Percentiles rank a stretch among this genome's conserved stretches.
phyloP scores from a whole-genome alignment of 2,113 vertebrate species.

The Clupea harengus region DNA sequence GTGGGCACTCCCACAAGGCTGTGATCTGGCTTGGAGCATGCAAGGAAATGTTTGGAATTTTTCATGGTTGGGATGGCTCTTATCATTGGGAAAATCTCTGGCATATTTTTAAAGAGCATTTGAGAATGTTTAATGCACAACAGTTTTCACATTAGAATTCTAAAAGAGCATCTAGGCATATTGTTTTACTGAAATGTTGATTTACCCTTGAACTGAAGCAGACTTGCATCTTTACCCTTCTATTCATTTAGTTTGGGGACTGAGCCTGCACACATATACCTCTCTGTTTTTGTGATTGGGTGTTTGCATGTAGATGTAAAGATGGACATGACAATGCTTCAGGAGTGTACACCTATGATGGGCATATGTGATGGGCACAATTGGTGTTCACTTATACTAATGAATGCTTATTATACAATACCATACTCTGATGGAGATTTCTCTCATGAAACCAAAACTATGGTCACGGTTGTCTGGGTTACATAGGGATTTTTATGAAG shows the following conservation, averaged over 20 bases:
- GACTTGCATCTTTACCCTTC: not conserved
- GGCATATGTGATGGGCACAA: not conserved
- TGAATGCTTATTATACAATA: not conserved
- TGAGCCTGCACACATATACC: not conserved
- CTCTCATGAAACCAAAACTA: not conserved
- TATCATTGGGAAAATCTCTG: constrained; percentile 16
- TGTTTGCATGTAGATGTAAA: not conserved
- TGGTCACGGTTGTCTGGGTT: not conserved
- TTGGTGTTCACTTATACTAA: not conserved
- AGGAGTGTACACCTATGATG: not conserved
- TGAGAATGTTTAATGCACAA: not conserved
- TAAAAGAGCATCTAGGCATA: not conserved
- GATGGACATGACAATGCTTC: not conserved
- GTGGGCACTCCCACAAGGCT: not conserved
- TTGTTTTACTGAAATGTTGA: not conserved
- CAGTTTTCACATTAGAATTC: not conserved
- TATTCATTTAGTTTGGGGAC: not conserved
- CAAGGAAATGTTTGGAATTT: constrained; percentile 7
- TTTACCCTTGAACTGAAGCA: not conserved
- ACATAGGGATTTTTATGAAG: not conserved
- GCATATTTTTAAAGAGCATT: not conserved
- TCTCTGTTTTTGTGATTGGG: not conserved
- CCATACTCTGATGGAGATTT: not conserved
- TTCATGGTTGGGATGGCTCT: constrained; percentile 11
- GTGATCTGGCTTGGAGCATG: not conserved